Conservation (phyloP, 2,888 invertebrate genomes). For the Sericinus montela region DNA sequence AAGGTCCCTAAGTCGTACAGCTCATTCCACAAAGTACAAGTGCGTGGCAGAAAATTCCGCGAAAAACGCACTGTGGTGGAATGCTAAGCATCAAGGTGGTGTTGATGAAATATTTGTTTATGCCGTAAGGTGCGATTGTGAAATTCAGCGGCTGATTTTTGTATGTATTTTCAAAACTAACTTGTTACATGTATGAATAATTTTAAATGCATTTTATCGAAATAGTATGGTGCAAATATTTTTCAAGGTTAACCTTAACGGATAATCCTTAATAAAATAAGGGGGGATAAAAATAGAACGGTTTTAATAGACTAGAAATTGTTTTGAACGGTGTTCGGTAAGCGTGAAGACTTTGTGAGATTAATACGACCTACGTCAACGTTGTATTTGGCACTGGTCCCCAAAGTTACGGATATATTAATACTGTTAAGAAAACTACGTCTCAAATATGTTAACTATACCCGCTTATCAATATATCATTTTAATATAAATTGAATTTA, state of each 20-base stretch:
- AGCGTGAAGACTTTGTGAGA: constrained; percentile 71
- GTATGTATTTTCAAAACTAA: too few species aligned
- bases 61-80: too few species aligned
- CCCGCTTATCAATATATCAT: too few species aligned
- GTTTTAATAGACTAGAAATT: constrained; percentile 74
- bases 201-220: neutral
- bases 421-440: neutral
- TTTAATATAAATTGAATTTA: too few species aligned
- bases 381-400: constrained; percentile 37
- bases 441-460: too few species aligned
- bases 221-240: constrained; percentile 1
- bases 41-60: too few species aligned
- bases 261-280: constrained; percentile 20
- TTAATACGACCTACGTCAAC: constrained; percentile 54
- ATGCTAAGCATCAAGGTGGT: too few species aligned
- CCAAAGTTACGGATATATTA: constrained; percentile 42
- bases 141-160: too few species aligned
- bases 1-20: too few species aligned
- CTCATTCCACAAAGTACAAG: too few species aligned
- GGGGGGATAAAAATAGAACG: constrained; percentile 21
- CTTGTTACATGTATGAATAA: constrained; percentile 4
- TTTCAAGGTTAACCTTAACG: constrained; percentile 15
- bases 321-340: constrained; percentile 67
- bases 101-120: too few species aligned
- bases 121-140: too few species aligned